Base-by-base conservation (phyloP, 1,140 invertebrate species). In the Mamestra configurata region DNA sequence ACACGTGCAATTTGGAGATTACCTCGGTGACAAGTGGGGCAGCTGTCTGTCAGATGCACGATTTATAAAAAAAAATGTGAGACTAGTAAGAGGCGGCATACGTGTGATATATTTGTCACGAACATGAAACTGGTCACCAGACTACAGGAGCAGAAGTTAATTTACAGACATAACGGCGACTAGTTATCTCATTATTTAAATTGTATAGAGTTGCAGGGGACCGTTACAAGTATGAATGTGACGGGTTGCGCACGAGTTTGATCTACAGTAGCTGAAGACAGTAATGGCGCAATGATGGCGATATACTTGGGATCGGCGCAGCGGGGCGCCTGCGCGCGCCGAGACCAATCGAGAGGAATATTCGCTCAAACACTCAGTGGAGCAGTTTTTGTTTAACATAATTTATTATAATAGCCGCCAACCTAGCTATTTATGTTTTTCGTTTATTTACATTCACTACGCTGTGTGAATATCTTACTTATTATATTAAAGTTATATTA, bases 211-310 rank as follows among this genome's bases (percentile, higher is more conserved):
- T 76, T 81, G 83, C 84, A 83, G 66, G 61, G 71, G 18, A 75
- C 70, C 70, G 78, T 73, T 75, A 79, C 57, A 75, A 53, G 78
- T 59, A 37, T 85, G 79, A 80, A 83, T 86, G 79, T 88, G 89
- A 87, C 83, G 84, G 84, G 81, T 82, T 86, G 83, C 59, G 85
- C 86, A 88, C 84, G 82, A 89, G 79, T 90, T 86, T 89, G 85
- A 89, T 87, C 82, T 85, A 87, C 86, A 88, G 86, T 88, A 91
- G 88, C 88, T 79, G 70, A 81, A 83, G 85, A 87, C 88, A 84
- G 80, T 88, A 84, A 89, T 88, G 84, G 82, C 80, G 86, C 86
- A 85, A 90, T 89, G 89, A 90, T 82, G 71, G 80, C 88, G 83
- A 89, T 89, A 85, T 88, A 90, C 85, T 84, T 66, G 80, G 85